These are phyloP conservation scores for Erythrolamprus reginae DNA, from an alignment of 2,113 vertebrate species.

Conservation along the genomic window DNA sequence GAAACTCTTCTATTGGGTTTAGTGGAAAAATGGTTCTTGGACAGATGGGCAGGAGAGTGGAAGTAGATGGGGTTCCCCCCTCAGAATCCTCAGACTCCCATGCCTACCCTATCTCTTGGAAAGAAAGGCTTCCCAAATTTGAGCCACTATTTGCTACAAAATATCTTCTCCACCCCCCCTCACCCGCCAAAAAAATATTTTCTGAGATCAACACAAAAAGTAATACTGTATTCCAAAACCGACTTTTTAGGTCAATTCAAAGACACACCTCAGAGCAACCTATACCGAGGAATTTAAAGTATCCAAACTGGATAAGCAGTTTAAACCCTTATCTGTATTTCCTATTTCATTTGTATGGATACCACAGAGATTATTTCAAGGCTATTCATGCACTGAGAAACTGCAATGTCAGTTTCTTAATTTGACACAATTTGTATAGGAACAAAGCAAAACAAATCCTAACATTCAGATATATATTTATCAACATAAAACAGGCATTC, in stretches of 20 bases:
- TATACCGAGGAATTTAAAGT: background rate
- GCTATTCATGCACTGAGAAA: background rate
- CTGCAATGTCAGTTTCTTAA: background rate
- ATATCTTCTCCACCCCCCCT: background rate
- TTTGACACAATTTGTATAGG: background rate
- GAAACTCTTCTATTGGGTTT: background rate
- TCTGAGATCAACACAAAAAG: background rate
- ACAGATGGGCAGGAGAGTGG: background rate
- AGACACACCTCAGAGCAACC: background rate
- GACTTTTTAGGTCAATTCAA: slow-evolving; percentile 2
- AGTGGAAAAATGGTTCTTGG: background rate
- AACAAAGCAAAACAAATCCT: background rate
- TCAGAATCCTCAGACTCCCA: background rate
- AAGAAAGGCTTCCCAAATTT: background rate
- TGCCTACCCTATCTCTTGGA: background rate
- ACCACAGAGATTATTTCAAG: background rate
- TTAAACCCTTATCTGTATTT: background rate
- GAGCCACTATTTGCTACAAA: background rate
- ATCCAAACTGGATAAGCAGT: background rate
- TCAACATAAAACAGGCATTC: background rate
- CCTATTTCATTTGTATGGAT: background rate
- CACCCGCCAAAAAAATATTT: background rate
- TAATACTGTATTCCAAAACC: background rate
- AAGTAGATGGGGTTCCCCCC: background rate
- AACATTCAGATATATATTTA: background rate